phyloP scores from a whole-genome alignment of 2,888 invertebrate species.

The Pheosia gnoma region DNA sequence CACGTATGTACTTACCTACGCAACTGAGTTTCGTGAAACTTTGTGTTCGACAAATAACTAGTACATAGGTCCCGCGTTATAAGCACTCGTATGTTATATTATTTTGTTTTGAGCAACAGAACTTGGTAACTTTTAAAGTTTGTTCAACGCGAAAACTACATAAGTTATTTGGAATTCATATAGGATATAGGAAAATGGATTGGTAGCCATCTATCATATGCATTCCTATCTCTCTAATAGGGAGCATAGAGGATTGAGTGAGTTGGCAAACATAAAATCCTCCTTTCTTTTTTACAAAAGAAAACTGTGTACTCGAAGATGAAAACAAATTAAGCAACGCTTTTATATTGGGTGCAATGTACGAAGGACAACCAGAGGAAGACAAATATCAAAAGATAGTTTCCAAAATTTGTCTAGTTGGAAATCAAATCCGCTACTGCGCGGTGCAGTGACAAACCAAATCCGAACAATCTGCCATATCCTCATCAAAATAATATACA shows the following conservation, averaged over 20 bases:
- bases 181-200: not conserved
- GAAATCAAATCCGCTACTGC: no score
- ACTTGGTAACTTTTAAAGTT: not conserved
- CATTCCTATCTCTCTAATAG: not conserved
- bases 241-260: not conserved
- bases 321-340: no score
- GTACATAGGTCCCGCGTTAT: slow-evolving; percentile 6
- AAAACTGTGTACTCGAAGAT: no score
- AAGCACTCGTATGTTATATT: not conserved
- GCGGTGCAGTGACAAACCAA: no score
- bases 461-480: no score
- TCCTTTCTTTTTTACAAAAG: no score
- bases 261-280: no score
- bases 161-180: not conserved
- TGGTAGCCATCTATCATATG: not conserved
- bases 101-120: slow-evolving; percentile 1
- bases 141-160: not conserved
- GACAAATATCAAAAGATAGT: no score
- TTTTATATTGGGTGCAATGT: no score
- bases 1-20: slow-evolving; percentile 31
- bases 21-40: slow-evolving; percentile 26
- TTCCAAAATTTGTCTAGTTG: no score
- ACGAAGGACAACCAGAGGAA: no score
- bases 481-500: no score
- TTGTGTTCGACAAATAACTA: slow-evolving; percentile 34